Evolutionary conservation across 92 coral and sea anemone species (phyloP).

Genomic region (Zoanthus sociatus): DNA sequence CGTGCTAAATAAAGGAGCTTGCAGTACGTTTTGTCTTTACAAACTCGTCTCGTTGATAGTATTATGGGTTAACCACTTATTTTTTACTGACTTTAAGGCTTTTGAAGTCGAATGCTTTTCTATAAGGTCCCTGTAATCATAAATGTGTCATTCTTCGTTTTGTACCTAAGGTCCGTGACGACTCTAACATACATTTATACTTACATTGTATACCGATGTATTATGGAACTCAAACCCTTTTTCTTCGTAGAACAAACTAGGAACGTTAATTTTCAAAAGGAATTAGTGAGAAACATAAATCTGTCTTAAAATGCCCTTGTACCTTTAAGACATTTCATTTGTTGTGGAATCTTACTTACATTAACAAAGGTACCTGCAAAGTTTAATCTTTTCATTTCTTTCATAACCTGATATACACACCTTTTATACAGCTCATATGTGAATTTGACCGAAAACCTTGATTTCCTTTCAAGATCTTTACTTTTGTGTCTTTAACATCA

Average conservation of each 20-base stretch:
- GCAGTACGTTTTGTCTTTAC: conserved; percentile 71
- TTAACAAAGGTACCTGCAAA: neutral
- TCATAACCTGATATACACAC: neutral
- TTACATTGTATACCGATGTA: no score
- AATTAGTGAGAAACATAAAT: no score
- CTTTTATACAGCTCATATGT: no score
- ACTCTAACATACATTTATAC: no score
- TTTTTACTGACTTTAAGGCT: neutral
- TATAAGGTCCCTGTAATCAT: no score
- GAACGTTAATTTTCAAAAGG: neutral
- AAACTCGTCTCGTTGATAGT: neutral
- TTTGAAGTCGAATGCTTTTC: no score
- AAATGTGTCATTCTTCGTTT: no score
- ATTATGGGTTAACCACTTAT: neutral
- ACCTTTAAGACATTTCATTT: neutral
- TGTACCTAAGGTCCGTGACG: no score
- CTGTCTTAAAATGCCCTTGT: neutral
- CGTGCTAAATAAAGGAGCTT: conserved; percentile 82
- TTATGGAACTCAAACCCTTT: neutral
- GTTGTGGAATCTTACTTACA: neutral
- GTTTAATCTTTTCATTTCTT: neutral
- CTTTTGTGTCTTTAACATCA: no score
- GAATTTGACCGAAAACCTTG: no score
- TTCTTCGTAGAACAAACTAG: neutral
- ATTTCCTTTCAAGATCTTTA: no score